phyloP scores from a whole-genome alignment of 2,888 invertebrate species.

The Stenodera caucasica region DNA sequence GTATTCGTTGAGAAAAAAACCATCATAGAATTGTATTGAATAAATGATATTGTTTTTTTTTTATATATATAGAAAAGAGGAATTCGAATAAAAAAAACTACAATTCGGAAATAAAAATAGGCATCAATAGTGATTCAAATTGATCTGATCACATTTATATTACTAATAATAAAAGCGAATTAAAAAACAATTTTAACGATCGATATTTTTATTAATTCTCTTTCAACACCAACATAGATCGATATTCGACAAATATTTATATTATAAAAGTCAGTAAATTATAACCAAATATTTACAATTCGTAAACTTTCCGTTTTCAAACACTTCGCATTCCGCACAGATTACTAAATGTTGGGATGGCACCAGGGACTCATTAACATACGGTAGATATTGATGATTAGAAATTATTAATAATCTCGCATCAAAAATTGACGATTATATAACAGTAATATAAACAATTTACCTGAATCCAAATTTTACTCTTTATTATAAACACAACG shows the following conservation, averaged over 20 bases:
- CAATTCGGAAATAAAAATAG: background rate
- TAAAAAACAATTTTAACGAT: conserved; percentile 15
- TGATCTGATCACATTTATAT: background rate
- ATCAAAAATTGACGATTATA: background rate
- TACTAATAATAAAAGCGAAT: conserved; percentile 4
- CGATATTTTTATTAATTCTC: conserved; percentile 22
- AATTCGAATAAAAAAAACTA: too few relatives aligned
- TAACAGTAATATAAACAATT: too few relatives aligned
- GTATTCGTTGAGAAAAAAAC: background rate
- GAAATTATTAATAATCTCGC: background rate
- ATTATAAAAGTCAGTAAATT: conserved; percentile 26
- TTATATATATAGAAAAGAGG: background rate
- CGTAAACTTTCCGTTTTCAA: conserved; percentile 28
- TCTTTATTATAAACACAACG: too few relatives aligned
- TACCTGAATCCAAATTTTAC: too few relatives aligned
- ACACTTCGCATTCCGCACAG: conserved; percentile 12
- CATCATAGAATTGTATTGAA: background rate
- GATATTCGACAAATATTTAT: conserved; percentile 28
- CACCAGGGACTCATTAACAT: background rate
- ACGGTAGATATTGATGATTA: background rate
- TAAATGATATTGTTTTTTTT: background rate
- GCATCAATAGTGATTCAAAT: background rate
- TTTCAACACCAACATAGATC: conserved; percentile 19
- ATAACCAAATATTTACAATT: conserved; percentile 27
- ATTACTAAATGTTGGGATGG: background rate